These are phyloP conservation scores for Cettia cetti DNA, from an alignment of 2,113 vertebrate genomes.

Conservation along the genomic window DNA sequence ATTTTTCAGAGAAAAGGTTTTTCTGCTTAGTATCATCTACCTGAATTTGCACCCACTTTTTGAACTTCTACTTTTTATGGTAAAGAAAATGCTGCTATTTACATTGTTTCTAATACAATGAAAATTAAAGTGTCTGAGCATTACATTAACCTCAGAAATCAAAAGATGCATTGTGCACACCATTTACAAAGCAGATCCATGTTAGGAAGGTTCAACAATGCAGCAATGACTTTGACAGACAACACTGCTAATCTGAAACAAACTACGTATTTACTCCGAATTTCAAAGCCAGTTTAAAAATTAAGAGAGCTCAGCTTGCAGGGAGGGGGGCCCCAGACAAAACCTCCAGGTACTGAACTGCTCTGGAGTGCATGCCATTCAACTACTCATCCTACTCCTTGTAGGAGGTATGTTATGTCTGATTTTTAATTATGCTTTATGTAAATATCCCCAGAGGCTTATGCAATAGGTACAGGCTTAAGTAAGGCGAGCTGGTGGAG, in stretches of 20 bases:
- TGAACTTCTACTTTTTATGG: background rate
- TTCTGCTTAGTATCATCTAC: background rate
- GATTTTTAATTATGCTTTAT: constrained; percentile 65
- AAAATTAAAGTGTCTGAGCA: background rate
- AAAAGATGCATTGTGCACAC: background rate
- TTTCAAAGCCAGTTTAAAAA: background rate
- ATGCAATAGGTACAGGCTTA: constrained; percentile 58
- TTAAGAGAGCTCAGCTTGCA: background rate
- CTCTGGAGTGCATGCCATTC: background rate
- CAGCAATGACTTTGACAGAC: background rate
- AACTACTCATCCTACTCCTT: constrained; percentile 19
- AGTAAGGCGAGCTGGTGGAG: constrained; percentile 28
- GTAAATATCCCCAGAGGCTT: constrained; percentile 66
- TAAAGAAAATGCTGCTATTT: background rate
- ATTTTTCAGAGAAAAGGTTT: background rate
- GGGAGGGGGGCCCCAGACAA: background rate
- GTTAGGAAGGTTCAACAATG: background rate
- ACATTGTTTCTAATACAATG: background rate
- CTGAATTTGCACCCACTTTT: background rate
- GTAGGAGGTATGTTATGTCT: constrained; percentile 48
- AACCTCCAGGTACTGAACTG: background rate
- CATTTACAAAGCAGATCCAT: background rate
- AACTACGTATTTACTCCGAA: background rate
- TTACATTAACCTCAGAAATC: background rate
- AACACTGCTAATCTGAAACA: background rate